Base-by-base conservation (phyloP, 2,888 invertebrate species). In the Napeogenes sylphis region DNA sequence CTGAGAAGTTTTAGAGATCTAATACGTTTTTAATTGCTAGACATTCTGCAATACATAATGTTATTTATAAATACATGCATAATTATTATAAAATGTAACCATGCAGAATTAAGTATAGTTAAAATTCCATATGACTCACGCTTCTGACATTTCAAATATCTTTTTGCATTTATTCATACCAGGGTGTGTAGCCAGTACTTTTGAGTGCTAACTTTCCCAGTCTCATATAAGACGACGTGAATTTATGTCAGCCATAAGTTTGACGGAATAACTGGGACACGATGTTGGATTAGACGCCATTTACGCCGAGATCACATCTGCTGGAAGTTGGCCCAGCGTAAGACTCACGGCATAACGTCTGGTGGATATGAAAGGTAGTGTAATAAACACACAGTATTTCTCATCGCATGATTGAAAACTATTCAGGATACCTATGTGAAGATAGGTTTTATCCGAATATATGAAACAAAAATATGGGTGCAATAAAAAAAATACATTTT, bases 201-300 rank as follows among this genome's bases (percentile, higher is more conserved):
- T 33, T 47, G 33, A 46, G 32, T 58, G 46, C 53, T 56, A 45
- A 38, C 56, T 45, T 57, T 57, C 10, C 30, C 35, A 21, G 55
- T 54, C 60, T 61, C 63, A 67, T 58, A 56, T 53, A 35, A 59
- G 55, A 58, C 38, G 60, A 62, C 63, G 35, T 57, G 47, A 56
- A 68, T 63, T 61, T 67, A 62, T 62, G 55, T 45, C 45, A 55
- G 62, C 59, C 65, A 67, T 68, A 67, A 68, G 61, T 67, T 69
- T 64, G 62, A 59, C 58, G 42, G 46, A 65, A 62, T 56, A 64
- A 62, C 59, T 62, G 62, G 51, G 60, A 59, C 59, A 32, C 59
- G 53, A 47, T 57, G 56, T 56, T 38, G 61, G 68, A 62, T 65
- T 64, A 63, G 67, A 62, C 67, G 51, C 30, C 10, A 51, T 30